Evolutionary conservation across 2,888 invertebrate species (phyloP).

Genomic region (Pilophorus perplexus): DNA sequence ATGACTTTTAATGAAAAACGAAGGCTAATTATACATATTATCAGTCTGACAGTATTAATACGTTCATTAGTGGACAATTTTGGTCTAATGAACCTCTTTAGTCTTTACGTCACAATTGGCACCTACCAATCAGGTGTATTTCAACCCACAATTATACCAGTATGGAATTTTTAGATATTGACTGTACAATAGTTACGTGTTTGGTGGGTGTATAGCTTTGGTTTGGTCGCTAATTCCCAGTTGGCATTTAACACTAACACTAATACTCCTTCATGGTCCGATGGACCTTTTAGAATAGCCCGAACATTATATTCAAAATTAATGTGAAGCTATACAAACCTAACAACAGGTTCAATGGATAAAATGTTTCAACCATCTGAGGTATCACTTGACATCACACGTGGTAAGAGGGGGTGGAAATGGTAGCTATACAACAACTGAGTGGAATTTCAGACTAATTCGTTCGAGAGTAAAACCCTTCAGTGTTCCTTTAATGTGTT

Average conservation of each 20-base stretch:
- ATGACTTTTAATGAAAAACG: conserved; percentile 27
- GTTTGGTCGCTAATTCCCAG: no score
- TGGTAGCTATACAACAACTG: conserved; percentile 2
- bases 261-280: conserved; percentile 10
- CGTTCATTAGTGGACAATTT: conserved; percentile 37
- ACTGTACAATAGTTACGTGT: no score
- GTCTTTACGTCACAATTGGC: no score
- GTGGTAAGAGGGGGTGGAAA: conserved; percentile 2
- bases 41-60: conserved; percentile 41
- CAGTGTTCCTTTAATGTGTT: conserved; percentile 36
- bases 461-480: conserved; percentile 25
- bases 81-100: conserved; percentile 32
- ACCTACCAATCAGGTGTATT: no score
- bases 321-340: conserved; percentile 10
- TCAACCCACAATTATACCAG: no score
- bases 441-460: conserved; percentile 27
- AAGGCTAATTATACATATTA: conserved; percentile 39
- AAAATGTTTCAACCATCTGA: conserved; percentile 14
- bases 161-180: no score
- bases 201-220: no score
- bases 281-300: conserved; percentile 2
- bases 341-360: conserved; percentile 26
- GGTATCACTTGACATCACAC: conserved; percentile 33
- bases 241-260: no score
- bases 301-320: conserved; percentile 22